Percentiles rank a stretch among this genome's conserved stretches.
phyloP scores from a whole-genome alignment of 2,888 invertebrate genomes.

The Pardosa pseudoannulata region DNA sequence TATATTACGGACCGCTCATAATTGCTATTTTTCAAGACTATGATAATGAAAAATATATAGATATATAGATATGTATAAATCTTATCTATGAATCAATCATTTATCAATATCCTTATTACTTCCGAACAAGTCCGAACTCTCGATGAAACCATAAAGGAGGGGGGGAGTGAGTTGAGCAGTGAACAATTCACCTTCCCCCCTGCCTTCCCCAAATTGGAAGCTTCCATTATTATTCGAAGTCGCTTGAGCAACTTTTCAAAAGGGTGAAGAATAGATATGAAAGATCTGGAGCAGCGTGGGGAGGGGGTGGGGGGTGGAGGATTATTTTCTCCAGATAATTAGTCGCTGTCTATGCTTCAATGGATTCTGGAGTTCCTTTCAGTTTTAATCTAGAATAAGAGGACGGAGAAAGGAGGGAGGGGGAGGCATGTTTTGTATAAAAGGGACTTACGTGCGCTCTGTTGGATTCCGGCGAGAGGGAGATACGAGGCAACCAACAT shows the following conservation, averaged over 20 bases:
- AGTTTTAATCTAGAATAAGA: constrained; percentile 23
- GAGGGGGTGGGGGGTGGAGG: constrained; percentile 5
- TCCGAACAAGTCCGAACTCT: background rate
- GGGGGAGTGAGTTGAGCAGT: too few species aligned
- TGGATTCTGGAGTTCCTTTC: constrained; percentile 27
- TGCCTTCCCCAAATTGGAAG: background rate
- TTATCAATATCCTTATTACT: constrained; percentile 14
- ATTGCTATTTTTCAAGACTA: background rate
- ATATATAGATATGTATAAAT: too few species aligned
- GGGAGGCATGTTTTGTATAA: background rate
- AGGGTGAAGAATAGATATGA: constrained; percentile 18
- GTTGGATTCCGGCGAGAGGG: background rate
- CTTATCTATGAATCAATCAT: constrained; percentile 6
- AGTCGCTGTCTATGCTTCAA: constrained; percentile 28
- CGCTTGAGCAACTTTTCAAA: constrained; percentile 25
- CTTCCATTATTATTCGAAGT: constrained; percentile 9
- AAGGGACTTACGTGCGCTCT: background rate
- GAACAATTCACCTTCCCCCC: background rate
- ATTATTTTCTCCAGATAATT: constrained; percentile 21
- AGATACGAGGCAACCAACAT: too few species aligned
- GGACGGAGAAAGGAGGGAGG: background rate
- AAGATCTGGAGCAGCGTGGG: constrained; percentile 9
- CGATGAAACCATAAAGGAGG: background rate
- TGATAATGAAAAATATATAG: background rate
- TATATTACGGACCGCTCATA: background rate